These are phyloP conservation scores for Choloepus didactylus DNA, from an alignment of 2,797 vertebrate genomes.

Conservation along the genomic window DNA sequence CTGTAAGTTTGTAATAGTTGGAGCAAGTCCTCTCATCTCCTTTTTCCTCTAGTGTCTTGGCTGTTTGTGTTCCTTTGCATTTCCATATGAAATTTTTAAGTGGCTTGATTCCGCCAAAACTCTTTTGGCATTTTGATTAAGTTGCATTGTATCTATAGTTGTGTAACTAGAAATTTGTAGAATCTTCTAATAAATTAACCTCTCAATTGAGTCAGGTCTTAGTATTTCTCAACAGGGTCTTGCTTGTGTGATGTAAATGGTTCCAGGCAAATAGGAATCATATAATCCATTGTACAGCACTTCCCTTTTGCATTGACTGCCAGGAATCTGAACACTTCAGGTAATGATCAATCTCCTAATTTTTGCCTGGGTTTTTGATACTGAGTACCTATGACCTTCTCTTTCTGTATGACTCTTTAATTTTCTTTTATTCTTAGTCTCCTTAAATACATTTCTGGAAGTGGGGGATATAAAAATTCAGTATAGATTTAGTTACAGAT, in stretches of 20 bases:
- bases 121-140: not conserved
- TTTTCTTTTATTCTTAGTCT: conserved; percentile 9
- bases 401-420: not conserved
- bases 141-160: not conserved
- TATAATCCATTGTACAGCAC: not conserved
- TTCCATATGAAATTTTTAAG: conserved; percentile 28
- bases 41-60: not conserved
- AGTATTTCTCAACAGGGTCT: conserved; percentile 1
- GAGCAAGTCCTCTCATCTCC: not conserved
- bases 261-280: not conserved
- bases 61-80: not conserved
- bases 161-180: not conserved
- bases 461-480: not conserved
- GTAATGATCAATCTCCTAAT: conserved; percentile 34
- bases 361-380: not conserved
- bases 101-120: not conserved
- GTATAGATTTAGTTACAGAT: conserved; percentile 6
- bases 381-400: not conserved
- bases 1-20: conserved; percentile 21
- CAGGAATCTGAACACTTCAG: conserved; percentile 1
- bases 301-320: not conserved
- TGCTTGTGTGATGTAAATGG: conserved; percentile 13
- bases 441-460: conserved; percentile 10
- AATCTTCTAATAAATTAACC: not conserved
- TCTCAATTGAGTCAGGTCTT: not conserved